Evolutionary conservation across 37 sponge, comb jelly and placozoan species (phyloP), one percentile per base, ranked within the genome.

Genomic region (Oscarella lobularis): DNA sequence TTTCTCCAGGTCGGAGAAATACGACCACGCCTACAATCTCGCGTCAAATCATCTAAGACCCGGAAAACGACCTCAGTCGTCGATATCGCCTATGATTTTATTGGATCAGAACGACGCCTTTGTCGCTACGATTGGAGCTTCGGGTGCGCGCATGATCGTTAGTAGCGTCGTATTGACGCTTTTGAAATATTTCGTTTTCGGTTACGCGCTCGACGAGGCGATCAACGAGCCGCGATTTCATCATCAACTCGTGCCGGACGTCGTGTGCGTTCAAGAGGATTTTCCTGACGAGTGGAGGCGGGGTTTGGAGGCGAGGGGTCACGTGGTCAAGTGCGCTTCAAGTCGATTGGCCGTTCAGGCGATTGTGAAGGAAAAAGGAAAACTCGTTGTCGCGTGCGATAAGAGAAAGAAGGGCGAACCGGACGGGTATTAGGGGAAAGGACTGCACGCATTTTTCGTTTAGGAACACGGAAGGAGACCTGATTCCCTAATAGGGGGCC

Each of bases 71-170:
- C 83, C 95, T 3, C 86, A 83, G 66, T 94, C 95, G n/a, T 94
- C 91, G 0, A 94, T 73, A 39, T 9, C 89, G 6, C 95, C 95
- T 20, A 78, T 84, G 1, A 79, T 94, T 33, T 73, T 94, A 2
- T 37, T 87, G 14, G 75, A 78, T 36, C 33, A 27, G 32, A 41
- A 73, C 20, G 67, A n/a, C 27, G 75, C 77, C 2, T 29, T 35
- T 34, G 90, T 85, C 36, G 80, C 88, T 80, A 83, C 87, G 0
- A 76, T 85, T n/a, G 98, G 98, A 0, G 93, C 94, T n/a, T 87
- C 91, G 32, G 98, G 98, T 33, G 98, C 93, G 0, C 82, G 90
- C 32, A 38, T 29, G 31, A 96, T 96, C 36, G 83, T 88, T 35
- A 88, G 88, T 38, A 81, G 78, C 32, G 78, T 80, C 31, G 75